Evolutionary conservation across 2,888 invertebrate species (phyloP), one percentile per base, ranked within the genome.

Genomic region (Fissipunctia ypsillon): DNA sequence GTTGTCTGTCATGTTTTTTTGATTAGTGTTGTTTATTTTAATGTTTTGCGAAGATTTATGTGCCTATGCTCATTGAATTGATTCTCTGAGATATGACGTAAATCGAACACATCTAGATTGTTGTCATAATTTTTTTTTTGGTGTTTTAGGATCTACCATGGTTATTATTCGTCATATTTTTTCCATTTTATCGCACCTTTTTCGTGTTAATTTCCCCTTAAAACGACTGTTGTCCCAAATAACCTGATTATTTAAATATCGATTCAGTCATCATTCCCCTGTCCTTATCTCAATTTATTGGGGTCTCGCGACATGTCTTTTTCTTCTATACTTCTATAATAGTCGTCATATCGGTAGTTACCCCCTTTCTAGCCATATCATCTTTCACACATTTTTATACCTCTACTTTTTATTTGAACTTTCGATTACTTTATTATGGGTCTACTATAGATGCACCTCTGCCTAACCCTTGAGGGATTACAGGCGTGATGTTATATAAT

Each of bases 1-100:
- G n/a, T 52, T 60, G 43, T 10, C 57, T 16, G 35, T 68, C 38
- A 60, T 75, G 68, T 79, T 43, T 71, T 41, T 79, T 48, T 48
- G 48, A 68, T 60, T 31, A 28, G 7, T 60, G 22, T 56, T 31
- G 43, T 77, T 59, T 60, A 52, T 61, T 28, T 54, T 12, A 59
- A 28, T 63, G n/a, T 67, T 28, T 69, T 54, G 31, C 12, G 19
- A 1, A 56, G 38, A n/a, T 25, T 12, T 59, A 38, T 22, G 14
- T n/a, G n/a, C n/a, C n/a, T 61, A 12, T 35, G 25, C 28, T 14
- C 57, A 50, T 14, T 71, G 19, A 31, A 50, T 56, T 12, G 16
- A 71, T 59, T 50, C 10, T 63, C 14, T 19, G 25, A 25, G 22
- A 9, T 28, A 22, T 50, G 50, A 78, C 22, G 60, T 78, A n/a